Evolutionary conservation across 2,797 vertebrate species (phyloP).

Genomic region (Lacerta viridis): DNA sequence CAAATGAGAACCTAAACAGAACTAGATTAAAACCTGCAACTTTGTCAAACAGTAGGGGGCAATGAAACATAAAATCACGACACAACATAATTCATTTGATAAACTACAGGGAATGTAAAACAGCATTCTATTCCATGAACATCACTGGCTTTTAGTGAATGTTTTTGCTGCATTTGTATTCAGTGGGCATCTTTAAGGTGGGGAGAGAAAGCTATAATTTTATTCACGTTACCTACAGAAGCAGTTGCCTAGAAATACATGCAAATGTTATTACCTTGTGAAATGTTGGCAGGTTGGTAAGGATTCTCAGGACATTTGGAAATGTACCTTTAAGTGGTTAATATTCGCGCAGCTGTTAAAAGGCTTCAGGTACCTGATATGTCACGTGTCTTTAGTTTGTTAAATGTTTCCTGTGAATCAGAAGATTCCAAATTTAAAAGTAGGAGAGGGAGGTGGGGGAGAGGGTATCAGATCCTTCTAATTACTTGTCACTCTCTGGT

Average conservation of each 20-base stretch:
- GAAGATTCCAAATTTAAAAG: conserved; percentile 22
- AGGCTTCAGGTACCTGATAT: conserved; percentile 10
- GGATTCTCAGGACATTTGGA: conserved; percentile 37
- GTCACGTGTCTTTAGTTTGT: not conserved
- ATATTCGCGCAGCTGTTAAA: conserved; percentile 29
- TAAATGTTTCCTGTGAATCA: conserved; percentile 28
- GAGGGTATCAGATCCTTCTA: conserved; percentile 25
- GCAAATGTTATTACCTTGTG: conserved; percentile 23
- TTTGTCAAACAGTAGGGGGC: conserved; percentile 71
- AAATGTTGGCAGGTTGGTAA: conserved; percentile 21
- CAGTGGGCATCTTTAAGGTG: conserved; percentile 47
- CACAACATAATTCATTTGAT: conserved; percentile 40
- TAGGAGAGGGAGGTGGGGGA: too few species aligned
- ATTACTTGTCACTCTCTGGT: conserved; percentile 36
- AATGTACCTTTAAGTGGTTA: conserved; percentile 42
- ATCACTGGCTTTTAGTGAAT: conserved; percentile 58
- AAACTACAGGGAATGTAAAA: conserved; percentile 48
- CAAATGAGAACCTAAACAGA: not conserved
- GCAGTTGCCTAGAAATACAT: conserved; percentile 38
- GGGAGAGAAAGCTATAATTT: not conserved
- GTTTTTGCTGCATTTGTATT: conserved; percentile 56
- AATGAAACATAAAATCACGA: conserved; percentile 73
- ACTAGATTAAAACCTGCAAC: conserved; percentile 1
- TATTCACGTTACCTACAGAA: conserved; percentile 36
- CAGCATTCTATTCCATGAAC: conserved; percentile 48